A percentile compares a stretch with the other conserved stretches of the same genome.
Evolutionary conservation across 2,113 vertebrate species (phyloP).

Genomic region (Alces alces): DNA sequence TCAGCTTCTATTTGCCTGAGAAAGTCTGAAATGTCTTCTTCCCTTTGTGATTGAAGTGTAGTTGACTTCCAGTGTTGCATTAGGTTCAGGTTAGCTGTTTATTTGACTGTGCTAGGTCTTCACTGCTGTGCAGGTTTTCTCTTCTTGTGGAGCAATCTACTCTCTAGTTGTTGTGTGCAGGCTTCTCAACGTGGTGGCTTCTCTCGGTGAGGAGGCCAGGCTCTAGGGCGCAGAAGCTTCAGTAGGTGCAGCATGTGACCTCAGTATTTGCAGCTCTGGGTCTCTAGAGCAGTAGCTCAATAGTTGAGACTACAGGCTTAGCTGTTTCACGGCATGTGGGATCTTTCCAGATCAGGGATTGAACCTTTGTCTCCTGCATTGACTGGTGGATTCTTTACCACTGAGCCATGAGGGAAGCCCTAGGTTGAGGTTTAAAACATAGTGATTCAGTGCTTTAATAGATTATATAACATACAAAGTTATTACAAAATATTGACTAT

Average conservation of each 20-base stretch:
- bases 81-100: neutral
- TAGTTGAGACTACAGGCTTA: neutral
- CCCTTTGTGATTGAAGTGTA: neutral
- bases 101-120: neutral
- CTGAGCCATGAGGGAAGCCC: neutral
- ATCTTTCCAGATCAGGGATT: neutral
- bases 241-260: neutral
- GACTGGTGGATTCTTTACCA: neutral
- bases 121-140: accelerated
- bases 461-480: neutral
- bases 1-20: neutral
- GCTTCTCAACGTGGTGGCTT: neutral
- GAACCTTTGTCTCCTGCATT: neutral
- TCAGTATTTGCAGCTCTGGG: neutral
- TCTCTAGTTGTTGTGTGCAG: neutral
- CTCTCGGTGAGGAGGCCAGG: neutral
- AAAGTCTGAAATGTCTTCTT: neutral
- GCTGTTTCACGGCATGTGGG: neutral
- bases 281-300: neutral
- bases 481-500: neutral
- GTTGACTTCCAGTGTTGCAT: neutral
- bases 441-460: neutral
- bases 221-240: neutral
- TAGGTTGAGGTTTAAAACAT: neutral
- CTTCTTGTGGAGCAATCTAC: neutral